phyloP scores from a whole-genome alignment of 2,113 vertebrate species.

The Corydoras sp. region DNA sequence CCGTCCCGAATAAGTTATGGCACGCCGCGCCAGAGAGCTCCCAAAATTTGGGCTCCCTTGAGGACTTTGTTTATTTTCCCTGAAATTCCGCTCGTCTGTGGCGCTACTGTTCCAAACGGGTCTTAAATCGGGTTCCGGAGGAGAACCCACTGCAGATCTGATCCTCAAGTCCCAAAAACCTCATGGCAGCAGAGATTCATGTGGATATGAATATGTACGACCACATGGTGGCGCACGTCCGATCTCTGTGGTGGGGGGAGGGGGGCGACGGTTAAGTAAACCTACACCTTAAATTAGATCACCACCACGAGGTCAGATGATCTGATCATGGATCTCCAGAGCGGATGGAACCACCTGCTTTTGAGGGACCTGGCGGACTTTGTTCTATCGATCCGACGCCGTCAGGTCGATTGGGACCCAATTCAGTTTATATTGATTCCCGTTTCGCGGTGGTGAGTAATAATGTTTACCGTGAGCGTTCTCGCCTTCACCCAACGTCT shows the following conservation, averaged over 20 bases:
- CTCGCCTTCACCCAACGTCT: background rate
- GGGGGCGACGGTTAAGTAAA: no score
- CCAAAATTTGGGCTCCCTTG: conserved; percentile 4
- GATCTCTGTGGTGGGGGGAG: no score
- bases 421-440: conserved; percentile 28
- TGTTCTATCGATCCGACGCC: conserved; percentile 24
- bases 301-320: no score
- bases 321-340: no score
- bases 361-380: conserved; percentile 8
- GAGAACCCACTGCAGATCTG: no score
- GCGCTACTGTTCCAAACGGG: background rate
- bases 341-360: conserved; percentile 11
- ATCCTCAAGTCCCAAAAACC: no score
- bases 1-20: conserved; percentile 35
- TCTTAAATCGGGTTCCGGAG: no score
- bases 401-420: conserved; percentile 4
- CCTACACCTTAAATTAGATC: no score
- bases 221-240: no score
- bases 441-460: background rate
- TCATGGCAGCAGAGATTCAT: no score
- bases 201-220: no score
- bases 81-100: background rate
- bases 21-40: conserved; percentile 4
- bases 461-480: background rate
- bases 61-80: conserved; percentile 5